Percentiles rank a stretch among this genome's conserved stretches.
Evolutionary conservation across 1,140 invertebrate genomes (phyloP).

Genomic region (Coenobita brevimanus): DNA sequence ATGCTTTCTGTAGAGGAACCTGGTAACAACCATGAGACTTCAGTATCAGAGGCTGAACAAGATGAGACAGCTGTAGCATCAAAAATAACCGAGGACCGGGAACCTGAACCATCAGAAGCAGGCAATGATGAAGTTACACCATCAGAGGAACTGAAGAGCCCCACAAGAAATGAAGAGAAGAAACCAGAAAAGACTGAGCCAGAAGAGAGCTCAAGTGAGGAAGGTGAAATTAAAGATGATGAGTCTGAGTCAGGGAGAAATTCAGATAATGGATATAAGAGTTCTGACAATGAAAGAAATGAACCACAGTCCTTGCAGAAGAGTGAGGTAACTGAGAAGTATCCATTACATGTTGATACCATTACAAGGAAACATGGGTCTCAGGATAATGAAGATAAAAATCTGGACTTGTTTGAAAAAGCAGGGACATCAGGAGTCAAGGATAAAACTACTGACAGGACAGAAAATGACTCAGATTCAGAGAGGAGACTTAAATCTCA

Average conservation of each 20-base stretch:
- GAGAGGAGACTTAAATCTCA: neutral
- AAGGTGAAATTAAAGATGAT: conserved; percentile 40
- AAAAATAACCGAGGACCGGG: neutral
- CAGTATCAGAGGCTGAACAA: no score
- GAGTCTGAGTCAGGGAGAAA: neutral
- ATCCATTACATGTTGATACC: no score
- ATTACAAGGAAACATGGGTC: no score
- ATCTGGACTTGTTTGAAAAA: neutral
- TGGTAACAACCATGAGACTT: no score
- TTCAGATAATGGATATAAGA: neutral
- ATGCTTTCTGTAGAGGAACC: no score
- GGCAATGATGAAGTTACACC: neutral
- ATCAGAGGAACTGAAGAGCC: conserved; percentile 43
- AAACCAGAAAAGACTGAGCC: neutral
- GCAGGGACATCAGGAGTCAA: neutral
- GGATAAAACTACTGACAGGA: neutral
- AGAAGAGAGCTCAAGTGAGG: neutral
- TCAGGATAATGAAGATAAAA: neutral
- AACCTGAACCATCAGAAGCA: conserved; percentile 9
- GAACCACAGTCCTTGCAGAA: no score
- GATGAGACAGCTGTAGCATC: neutral
- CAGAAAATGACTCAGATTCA: neutral
- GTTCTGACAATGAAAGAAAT: no score
- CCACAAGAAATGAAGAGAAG: conserved; percentile 26
- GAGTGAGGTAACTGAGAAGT: no score